Evolutionary conservation across 35 echinoderm and acorn worm species (phyloP).

Genomic region (Anneissia japonica): DNA sequence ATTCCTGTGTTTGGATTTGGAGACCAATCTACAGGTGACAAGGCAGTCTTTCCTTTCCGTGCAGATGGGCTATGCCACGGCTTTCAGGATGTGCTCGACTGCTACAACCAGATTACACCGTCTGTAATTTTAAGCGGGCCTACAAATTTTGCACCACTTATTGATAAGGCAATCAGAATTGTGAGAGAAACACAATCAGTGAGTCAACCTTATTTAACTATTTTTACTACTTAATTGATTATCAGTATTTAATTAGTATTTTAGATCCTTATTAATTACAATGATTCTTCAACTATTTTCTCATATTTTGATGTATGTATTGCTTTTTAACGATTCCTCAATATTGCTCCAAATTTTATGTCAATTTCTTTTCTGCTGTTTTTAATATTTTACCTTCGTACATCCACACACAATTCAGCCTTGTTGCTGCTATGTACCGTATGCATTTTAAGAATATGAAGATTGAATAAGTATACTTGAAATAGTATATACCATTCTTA

Average conservation of each 20-base stretch:
- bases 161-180: conserved; percentile 56
- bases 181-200: conserved; percentile 77
- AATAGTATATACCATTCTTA: too few relatives aligned
- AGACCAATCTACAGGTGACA: conserved; percentile 65
- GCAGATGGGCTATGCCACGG: conserved; percentile 54
- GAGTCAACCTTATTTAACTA: neutral
- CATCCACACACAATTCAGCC: too few relatives aligned
- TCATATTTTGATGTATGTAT: neutral
- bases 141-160: conserved; percentile 91
- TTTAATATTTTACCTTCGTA: too few relatives aligned
- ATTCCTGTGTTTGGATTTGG: conserved; percentile 92
- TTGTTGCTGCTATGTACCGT: too few relatives aligned
- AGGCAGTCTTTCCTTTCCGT: conserved; percentile 74
- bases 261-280: neutral
- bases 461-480: too few relatives aligned
- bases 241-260: neutral
- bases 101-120: conserved; percentile 65
- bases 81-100: conserved; percentile 65
- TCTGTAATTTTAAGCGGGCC: conserved; percentile 72
- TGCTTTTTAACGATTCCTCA: too few relatives aligned
- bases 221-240: neutral
- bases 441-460: too few relatives aligned
- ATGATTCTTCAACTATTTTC: neutral
- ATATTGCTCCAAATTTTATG: too few relatives aligned
- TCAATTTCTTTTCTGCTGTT: too few relatives aligned